These are phyloP conservation scores for Arrhamphus sclerolepis DNA, from an alignment of 2,797 vertebrate genomes.

Conservation along the genomic window DNA sequence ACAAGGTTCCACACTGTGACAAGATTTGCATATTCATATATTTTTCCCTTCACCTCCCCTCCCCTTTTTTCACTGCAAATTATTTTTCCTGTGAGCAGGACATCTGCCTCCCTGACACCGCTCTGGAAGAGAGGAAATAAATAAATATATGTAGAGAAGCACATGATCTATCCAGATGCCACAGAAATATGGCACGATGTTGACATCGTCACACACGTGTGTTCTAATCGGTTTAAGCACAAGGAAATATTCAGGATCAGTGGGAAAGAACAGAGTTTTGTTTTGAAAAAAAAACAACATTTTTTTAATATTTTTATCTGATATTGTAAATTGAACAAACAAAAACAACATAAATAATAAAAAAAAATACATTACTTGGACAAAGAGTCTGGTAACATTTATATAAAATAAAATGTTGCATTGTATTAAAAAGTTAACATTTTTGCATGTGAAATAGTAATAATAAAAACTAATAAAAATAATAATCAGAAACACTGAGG, in stretches of 20 bases:
- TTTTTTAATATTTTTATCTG: no score
- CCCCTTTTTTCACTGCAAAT: conserved; percentile 77
- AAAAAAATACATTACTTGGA: no score
- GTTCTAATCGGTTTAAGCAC: conserved; percentile 71
- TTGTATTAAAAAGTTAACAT: neutral
- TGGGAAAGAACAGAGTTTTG: conserved; percentile 60
- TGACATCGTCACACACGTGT: conserved; percentile 61
- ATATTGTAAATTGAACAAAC: no score
- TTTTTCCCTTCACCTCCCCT: conserved; percentile 64
- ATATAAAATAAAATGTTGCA: neutral
- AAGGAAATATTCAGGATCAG: conserved; percentile 73
- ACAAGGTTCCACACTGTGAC: conserved; percentile 91
- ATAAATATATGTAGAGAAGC: conserved; percentile 75
- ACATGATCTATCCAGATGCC: conserved; percentile 85
- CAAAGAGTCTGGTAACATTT: no score
- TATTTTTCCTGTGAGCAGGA: conserved; percentile 88
- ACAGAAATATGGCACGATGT: conserved; percentile 73
- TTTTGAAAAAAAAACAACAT: no score
- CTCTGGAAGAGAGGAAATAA: conserved; percentile 81
- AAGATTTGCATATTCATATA: conserved; percentile 97
- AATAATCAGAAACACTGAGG: no score
- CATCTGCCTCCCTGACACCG: conserved; percentile 87
- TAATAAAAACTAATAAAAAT: neutral
- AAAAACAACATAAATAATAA: no score
- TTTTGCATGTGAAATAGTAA: conserved; percentile 3